Percentiles rank a stretch among this genome's conserved stretches.
phyloP scores from a whole-genome alignment of 2,888 invertebrate genomes.

The Cabera pusaria region DNA sequence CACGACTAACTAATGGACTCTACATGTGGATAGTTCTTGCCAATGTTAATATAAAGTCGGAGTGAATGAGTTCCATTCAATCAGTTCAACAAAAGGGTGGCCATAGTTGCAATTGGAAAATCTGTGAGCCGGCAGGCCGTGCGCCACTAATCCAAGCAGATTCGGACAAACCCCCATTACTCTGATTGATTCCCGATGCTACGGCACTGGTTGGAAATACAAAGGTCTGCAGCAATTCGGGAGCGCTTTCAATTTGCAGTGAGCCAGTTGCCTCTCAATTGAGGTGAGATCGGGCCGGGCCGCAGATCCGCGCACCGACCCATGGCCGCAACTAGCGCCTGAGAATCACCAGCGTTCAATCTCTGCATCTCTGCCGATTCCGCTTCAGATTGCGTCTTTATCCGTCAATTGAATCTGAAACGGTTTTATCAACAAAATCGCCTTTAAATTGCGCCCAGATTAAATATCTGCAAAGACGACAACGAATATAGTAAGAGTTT shows the following conservation, averaged over 20 bases:
- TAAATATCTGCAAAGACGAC: too few species aligned
- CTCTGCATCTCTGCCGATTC: neutral
- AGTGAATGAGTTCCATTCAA: conserved; percentile 46
- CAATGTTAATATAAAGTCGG: conserved; percentile 20
- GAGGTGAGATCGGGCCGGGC: conserved; percentile 51
- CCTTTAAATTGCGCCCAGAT: conserved; percentile 14
- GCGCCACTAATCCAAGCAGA: conserved; percentile 69
- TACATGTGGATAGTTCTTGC: conserved; percentile 6
- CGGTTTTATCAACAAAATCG: neutral
- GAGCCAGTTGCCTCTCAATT: conserved; percentile 66
- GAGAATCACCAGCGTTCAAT: conserved; percentile 5
- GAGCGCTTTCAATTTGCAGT: conserved; percentile 76
- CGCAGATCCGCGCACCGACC: conserved; percentile 27
- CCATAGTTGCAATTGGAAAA: conserved; percentile 51
- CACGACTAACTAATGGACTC: conserved; percentile 4
- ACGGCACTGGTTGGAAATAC: conserved; percentile 69
- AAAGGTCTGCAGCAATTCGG: conserved; percentile 73
- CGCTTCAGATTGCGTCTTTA: conserved; percentile 9
- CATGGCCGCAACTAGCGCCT: conserved; percentile 24
- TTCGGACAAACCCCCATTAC: conserved; percentile 74
- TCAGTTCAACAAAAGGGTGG: conserved; percentile 54
- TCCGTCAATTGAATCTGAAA: conserved; percentile 16
- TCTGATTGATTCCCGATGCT: conserved; percentile 74
- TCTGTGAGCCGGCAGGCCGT: conserved; percentile 46
- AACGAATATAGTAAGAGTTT: too few species aligned